Base-by-base conservation (phyloP, 1,140 invertebrate genomes). In the Colletes latitarsis region DNA sequence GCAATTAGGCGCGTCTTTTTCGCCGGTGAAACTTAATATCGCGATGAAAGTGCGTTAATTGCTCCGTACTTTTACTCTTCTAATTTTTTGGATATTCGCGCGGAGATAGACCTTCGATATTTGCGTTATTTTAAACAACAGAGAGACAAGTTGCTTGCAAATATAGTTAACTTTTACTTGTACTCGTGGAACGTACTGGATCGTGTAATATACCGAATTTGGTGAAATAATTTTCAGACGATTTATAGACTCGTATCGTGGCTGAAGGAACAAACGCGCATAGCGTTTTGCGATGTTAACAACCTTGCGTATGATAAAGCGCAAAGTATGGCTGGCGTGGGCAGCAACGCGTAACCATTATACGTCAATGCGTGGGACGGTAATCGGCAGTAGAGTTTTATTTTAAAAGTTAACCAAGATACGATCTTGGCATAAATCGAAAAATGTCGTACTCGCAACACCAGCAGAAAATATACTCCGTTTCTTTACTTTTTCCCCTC, bases 1-100 rank as follows among this genome's bases (percentile, higher is more conserved):
- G 60, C 21, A 71, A 79, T 73, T 70, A 70, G 58, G 46, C 6
- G 49, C 49, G 6, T 62, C 12, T 9, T 4, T 39, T 19, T 43
- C 30, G 60, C 19, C 6, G 41, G 60, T 39, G 60, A 79, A 64
- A 64, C 60, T n/a, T 30, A 63, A 30, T 73, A 72, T 78, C 76
- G 76, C 70, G 77, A 79, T 73, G 77, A 79, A 79, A 79, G 77
- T 64, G 77, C 69, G 39, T 79, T 73, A 64, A 73, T 79, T 79
- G 53, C 4, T 3, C 8, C 3, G 4, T 0, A 4, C 19, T 64
- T 64, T 64, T 73, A 55, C 77, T 73, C 39, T 57, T 53, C 2
- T 10, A 41, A 30, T 10, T 55, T 57, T 57, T 39, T 63, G 19
- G 19, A 21, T n/a, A 21, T 4, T 12, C 19, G 43, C 9, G 43